Base-by-base conservation (phyloP, 2,113 vertebrate species). In the Aldabrachelys gigantea region DNA sequence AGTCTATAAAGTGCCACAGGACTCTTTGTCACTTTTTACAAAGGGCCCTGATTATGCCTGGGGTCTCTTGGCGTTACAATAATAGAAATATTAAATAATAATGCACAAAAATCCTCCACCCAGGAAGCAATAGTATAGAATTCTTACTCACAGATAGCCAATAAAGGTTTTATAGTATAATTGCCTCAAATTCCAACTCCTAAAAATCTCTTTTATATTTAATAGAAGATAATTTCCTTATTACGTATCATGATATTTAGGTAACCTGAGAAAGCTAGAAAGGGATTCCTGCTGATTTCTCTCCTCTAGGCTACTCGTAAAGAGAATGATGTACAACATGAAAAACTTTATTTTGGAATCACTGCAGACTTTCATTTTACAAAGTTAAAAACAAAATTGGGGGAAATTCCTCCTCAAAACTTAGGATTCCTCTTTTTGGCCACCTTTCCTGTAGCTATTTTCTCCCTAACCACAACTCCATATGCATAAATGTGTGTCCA, bases 291-390 rank as follows among this genome's bases (percentile, higher is more conserved):
- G 83, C 84, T 80, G 57, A 89, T 89, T 94, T 95, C 72, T 97
- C n/a, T 92, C 96, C 97, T 96, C 81, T 84, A 76, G 96, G 97
- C 97, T 96, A 96, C 85, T 95, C 95, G 95, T 97, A 97, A 97
- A 97, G 31, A 94, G 95, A 94, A 94, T 95, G 16, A 97, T 92
- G 50, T 97, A 97, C 87, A 92, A 88, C 85, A 89, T 88, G 53
- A 53, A 92, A 97, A 95, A 95, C 47, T 93, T 94, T 95, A 91
- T 94, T 96, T 96, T 84, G 90, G 85, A 96, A 94, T 96, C 72
- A 69, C 92, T 65, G 69, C 5, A 96, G 81, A 93, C 50, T 50
- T 89, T 92, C 81, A 88, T 91, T 97, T 96, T 95, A 84, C 69
- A 84, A 59, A 80, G 76, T 84, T 86, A 94, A 94, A 49, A 95